Evolutionary conservation across 2,797 vertebrate genomes (phyloP), one percentile per base, ranked within the genome.

Genomic region (Choloepus didactylus): DNA sequence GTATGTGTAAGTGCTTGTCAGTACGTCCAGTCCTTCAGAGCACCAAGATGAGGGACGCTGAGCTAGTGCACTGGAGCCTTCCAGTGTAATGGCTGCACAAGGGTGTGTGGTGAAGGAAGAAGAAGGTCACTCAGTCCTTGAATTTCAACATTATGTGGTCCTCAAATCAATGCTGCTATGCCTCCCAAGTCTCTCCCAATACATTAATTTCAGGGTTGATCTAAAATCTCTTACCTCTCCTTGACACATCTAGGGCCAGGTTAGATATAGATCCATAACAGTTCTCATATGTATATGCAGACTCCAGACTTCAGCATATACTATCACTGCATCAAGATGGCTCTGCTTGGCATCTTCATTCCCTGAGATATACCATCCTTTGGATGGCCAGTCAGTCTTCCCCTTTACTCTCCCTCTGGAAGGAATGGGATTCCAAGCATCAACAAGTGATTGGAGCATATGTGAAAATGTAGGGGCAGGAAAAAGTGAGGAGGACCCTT

Each of bases 381-480:
- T 1, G 35, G 14, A 18, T 64, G 29, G 5, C 6, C 66, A 41
- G 15, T 3, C 6, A n/a, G 15, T 38, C 25, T n/a, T n/a, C n/a
- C n/a, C 3, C 23, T 62, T 87, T 5, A 6, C n/a, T 87, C 1
- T 3, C 56, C 3, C 35, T 14, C 51, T 49, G 49, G 5, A 21
- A 19, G n/a, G 14, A 81, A 41, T 62, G 54, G 6, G 14, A 46
- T 80, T 64, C 49, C 14, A 27, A 8, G 5, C 6, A 27, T 69
- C 35, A 64, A n/a, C 59, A 72, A 89, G 21, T 41, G 60, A 29
- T 8, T 12, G 25, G 9, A 46, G 1, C 59, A 76, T 6, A n/a
- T 51, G 18, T 60, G 72, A 54, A 49, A 41, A 46, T 95, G 21
- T 75, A 51, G 38, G 46, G 1, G 2, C 96, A 94, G 73, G 86